Conservation (phyloP, 2,113 vertebrate species). For the Lophius piscatorius region DNA sequence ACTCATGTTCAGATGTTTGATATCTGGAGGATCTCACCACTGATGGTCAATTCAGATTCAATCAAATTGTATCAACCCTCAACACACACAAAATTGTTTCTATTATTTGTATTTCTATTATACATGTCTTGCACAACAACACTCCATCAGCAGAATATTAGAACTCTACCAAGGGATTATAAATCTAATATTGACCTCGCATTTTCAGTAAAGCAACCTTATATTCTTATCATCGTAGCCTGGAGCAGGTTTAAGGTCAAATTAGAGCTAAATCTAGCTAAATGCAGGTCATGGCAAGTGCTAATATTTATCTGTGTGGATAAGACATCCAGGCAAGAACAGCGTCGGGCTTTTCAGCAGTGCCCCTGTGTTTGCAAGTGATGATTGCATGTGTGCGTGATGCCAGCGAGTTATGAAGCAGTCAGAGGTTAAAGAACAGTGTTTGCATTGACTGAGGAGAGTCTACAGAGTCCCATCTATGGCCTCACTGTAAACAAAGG, state of each 20-base stretch:
- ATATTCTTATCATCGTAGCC: constrained; percentile 1
- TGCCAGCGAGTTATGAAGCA: constrained; percentile 42
- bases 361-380: constrained; percentile 15
- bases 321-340: constrained; percentile 52
- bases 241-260: constrained; percentile 14
- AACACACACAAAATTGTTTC: too few relatives aligned
- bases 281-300: constrained; percentile 38
- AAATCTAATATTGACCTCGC: too few relatives aligned
- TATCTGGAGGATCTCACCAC: too few relatives aligned
- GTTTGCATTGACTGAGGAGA: constrained; percentile 71
- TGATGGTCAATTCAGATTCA: too few relatives aligned
- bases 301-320: constrained; percentile 62
- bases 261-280: constrained; percentile 44
- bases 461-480: constrained; percentile 60
- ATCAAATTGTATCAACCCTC: too few relatives aligned
- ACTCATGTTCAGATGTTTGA: too few relatives aligned
- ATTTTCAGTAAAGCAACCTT: too few relatives aligned
- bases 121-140: too few relatives aligned
- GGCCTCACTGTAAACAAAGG: constrained; percentile 64
- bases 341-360: constrained; percentile 44
- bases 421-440: constrained; percentile 34
- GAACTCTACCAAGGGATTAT: too few relatives aligned
- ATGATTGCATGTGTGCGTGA: constrained; percentile 16
- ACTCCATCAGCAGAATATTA: too few relatives aligned
- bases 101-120: too few relatives aligned